A percentile compares a stretch with the other conserved stretches of the same genome.
These are phyloP conservation scores for Xestia rhomboidea DNA, from an alignment of 2,888 invertebrate species.

Conservation along the genomic window DNA sequence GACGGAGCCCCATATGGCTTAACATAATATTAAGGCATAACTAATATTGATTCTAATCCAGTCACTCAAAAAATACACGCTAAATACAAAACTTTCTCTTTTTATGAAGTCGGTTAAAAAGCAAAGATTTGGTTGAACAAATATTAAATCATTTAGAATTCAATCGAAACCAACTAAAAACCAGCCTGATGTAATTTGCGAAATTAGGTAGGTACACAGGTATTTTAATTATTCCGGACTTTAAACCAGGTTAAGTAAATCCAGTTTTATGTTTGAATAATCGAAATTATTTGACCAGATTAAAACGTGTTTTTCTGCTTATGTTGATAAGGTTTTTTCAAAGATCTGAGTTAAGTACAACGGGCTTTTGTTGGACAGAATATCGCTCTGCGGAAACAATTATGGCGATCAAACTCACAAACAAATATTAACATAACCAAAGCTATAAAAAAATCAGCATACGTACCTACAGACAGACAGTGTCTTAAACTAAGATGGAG, in stretches of 20 bases:
- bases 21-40: no score
- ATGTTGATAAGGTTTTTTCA: neutral
- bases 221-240: conserved; percentile 34
- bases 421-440: no score
- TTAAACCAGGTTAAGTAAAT: conserved; percentile 34
- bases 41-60: neutral
- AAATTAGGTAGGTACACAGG: conserved; percentile 3
- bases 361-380: neutral
- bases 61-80: neutral
- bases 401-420: neutral
- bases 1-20: no score
- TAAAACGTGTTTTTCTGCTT: neutral
- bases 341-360: neutral
- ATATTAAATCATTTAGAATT: conserved; percentile 16
- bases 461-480: no score
- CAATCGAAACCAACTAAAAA: conserved; percentile 6
- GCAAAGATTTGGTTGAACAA: neutral
- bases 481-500: no score
- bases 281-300: conserved; percentile 7
- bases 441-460: no score
- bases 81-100: neutral
- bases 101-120: neutral
- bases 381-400: neutral
- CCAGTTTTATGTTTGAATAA: conserved; percentile 13
- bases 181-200: conserved; percentile 12